Base-by-base conservation (phyloP, 2,797 vertebrate species). In the Simalia tracyae region DNA sequence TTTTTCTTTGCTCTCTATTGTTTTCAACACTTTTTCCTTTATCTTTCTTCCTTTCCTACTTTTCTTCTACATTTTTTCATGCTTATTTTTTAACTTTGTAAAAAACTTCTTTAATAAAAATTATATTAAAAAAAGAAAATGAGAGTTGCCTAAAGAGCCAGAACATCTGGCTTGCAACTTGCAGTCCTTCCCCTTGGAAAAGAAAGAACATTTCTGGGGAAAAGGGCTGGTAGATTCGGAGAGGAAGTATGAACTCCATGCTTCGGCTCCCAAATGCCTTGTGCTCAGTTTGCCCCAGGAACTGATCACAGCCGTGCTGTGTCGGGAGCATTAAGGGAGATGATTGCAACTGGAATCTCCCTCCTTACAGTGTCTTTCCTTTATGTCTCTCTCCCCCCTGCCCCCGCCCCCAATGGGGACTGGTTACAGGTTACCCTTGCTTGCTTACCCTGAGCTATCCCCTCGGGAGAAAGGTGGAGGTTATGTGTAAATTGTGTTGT, bases 401-500 rank as follows among this genome's bases (percentile, higher is more conserved):
- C 50, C n/a, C 1, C 2, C 54, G 4, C 56, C 26, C 56, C 28
- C 22, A 24, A 31, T 59, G 24, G 56, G 10, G 36, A 5, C 89
- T 46, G 22, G 19, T 63, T 66, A 86, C 66, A 90, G 46, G 89
- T 63, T 28, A 11, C 84, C 14, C 57, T 90, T 86, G 31, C 91
- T 68, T 84, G 2, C 81, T 68, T 66, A 63, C 28, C 50, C 85
- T 92, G 46, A 87, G 50, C 36, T 64, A 36, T 64, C 87, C 72
- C 60, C 54, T n/a, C 36, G 24, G 4, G n/a, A 86, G 66, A 60
- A 64, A 61, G 57, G 31, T 63, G 87, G 63, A 57, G 54, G 72
- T 46, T 64, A 60, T 84, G 92, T 87, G 31, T 57, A 66, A 89
- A 50, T 86, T 92, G 92, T 87, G 89, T 36, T 87, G 68, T 87